Evolutionary conservation across 2,888 invertebrate species (phyloP).

Genomic region (Drepana falcataria): DNA sequence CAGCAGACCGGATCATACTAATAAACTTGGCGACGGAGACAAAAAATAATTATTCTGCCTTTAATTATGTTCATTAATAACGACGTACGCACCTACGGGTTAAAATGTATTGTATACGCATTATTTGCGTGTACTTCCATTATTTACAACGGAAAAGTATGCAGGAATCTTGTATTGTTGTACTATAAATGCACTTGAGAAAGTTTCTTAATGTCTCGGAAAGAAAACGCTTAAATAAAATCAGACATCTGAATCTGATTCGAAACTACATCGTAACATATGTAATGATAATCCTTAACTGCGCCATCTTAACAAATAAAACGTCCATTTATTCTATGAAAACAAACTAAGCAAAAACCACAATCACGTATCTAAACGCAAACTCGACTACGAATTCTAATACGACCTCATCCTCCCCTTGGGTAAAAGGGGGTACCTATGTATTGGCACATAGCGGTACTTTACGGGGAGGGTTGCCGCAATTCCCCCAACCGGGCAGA

Average conservation of each 20-base stretch:
- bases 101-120: not conserved
- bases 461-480: constrained; percentile 63
- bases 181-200: no score
- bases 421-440: constrained; percentile 45
- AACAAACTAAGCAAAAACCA: constrained; percentile 30
- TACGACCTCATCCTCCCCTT: constrained; percentile 47
- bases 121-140: no score
- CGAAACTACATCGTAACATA: no score
- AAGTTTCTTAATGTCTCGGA: no score
- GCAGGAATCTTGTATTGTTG: no score
- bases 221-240: no score
- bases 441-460: constrained; percentile 27
- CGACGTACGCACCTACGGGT: not conserved
- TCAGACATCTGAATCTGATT: no score
- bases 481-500: constrained; percentile 73
- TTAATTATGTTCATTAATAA: not conserved
- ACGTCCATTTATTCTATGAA: constrained; percentile 8
- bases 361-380: constrained; percentile 34
- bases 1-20: not conserved
- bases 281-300: constrained; percentile 4
- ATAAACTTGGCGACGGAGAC: not conserved
- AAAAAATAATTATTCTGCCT: not conserved
- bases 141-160: no score
- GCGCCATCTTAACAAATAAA: constrained; percentile 12
- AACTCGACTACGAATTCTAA: constrained; percentile 67